A percentile compares a stretch with the other conserved stretches of the same genome.
These are phyloP conservation scores for Zhuqinia jingwanae DNA, from an alignment of 2,888 invertebrate species.

Conservation along the genomic window DNA sequence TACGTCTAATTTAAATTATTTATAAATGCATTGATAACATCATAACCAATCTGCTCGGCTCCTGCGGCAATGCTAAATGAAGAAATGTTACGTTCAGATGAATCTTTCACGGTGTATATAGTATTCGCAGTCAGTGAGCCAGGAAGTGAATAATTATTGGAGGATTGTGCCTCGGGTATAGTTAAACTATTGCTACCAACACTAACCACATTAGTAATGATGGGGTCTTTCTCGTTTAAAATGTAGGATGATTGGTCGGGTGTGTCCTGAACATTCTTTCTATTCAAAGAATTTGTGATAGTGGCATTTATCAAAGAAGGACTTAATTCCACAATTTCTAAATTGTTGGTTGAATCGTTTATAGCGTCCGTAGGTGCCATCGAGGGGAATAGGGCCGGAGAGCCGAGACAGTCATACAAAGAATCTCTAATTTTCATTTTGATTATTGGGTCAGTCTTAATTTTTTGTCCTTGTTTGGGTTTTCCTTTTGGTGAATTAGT, in stretches of 20 bases:
- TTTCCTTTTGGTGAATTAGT: slow-evolving; percentile 1
- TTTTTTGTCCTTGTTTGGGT: neutral
- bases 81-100: slow-evolving; percentile 9
- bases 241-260: neutral
- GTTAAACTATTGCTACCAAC: neutral
- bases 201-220: neutral
- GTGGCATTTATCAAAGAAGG: neutral
- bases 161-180: neutral
- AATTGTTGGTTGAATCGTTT: neutral
- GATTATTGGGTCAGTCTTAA: neutral
- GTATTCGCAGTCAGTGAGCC: neutral
- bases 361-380: neutral
- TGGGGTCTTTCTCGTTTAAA: slow-evolving; percentile 19
- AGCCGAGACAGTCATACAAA: neutral
- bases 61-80: slow-evolving; percentile 45
- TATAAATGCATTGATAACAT: slow-evolving; percentile 70
- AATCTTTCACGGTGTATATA: slow-evolving; percentile 30
- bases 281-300: neutral
- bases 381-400: neutral
- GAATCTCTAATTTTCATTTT: neutral
- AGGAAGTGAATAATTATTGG: slow-evolving; percentile 16
- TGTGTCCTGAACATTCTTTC: neutral
- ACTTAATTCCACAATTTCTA: slow-evolving; percentile 13
- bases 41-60: slow-evolving; percentile 69
- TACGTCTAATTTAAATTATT: slow-evolving; percentile 59